These are phyloP conservation scores for Drosophila pruinosa DNA, from an alignment of 1,140 invertebrate genomes.

Conservation along the genomic window DNA sequence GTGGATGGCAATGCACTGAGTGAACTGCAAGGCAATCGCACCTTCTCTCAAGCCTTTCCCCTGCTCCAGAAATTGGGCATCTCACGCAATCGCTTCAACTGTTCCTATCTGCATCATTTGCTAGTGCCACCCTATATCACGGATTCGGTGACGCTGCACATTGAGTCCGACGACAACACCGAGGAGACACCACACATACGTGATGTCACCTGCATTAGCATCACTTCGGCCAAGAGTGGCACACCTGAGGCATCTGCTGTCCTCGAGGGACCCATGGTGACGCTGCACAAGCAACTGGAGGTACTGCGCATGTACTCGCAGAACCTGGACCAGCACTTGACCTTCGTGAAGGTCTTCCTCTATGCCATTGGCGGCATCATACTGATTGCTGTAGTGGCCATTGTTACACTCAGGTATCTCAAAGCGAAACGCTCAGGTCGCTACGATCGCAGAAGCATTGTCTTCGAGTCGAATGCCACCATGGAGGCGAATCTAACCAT, in stretches of 20 bases:
- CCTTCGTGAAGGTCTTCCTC: slow-evolving; percentile 60
- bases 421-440: slow-evolving; percentile 54
- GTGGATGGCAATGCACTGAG: slow-evolving; percentile 71
- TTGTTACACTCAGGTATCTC: slow-evolving; percentile 28
- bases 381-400: slow-evolving; percentile 11
- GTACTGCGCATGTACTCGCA: slow-evolving; percentile 48
- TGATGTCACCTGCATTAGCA: slow-evolving; percentile 70
- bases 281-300: slow-evolving; percentile 58
- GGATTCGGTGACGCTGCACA: slow-evolving; percentile 57
- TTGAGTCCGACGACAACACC: slow-evolving; percentile 63
- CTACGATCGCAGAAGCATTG: slow-evolving; percentile 68
- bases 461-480: slow-evolving; percentile 69
- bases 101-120: slow-evolving; percentile 71
- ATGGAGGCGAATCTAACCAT: slow-evolving; percentile 63
- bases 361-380: slow-evolving; percentile 26
- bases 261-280: slow-evolving; percentile 16
- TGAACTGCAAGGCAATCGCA: slow-evolving; percentile 69
- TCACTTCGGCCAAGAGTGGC: background rate
- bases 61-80: slow-evolving; percentile 69
- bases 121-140: slow-evolving; percentile 60
- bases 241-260: slow-evolving; percentile 6
- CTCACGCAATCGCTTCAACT: slow-evolving; percentile 75
- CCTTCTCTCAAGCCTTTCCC: slow-evolving; percentile 62
- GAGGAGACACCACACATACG: slow-evolving; percentile 73
- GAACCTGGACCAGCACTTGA: slow-evolving; percentile 58